Evolutionary conservation across 2,888 invertebrate genomes (phyloP), one percentile per base, ranked within the genome.

Genomic region (Tenthredo amoena): DNA sequence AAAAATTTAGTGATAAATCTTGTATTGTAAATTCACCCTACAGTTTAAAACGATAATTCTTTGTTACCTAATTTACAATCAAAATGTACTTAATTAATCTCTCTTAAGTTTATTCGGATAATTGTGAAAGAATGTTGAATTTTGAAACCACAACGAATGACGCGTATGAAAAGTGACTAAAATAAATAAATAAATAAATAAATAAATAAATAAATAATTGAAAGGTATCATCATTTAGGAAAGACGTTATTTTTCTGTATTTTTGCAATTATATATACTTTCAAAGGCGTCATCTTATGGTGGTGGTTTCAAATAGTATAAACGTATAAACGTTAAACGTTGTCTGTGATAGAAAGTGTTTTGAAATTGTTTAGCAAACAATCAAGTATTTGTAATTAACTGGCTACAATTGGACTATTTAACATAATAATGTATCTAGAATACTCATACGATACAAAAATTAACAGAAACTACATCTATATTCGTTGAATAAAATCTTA

Each of bases 311-410:
- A 88, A 47, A 47, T 47, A 3, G 87, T 6, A 86, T 87, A 87
- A 87, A 87, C 86, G 86, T 87, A 89, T 90, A 91, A 88, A 89
- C 87, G 88, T 91, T 90, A 89, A 88, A 83, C 83, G 83, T 91
- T 91, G 90, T 91, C 91, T 91, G 91, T 91, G 91, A 91, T 91
- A 91, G 89, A 88, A 90, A 89, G 89, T 90, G 88, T 91, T 90
- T 89, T 31, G 55, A 81, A 77, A 68, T 21, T 65, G 40, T 79
- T 26, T 65, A 85, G 82, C 47, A 40, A 79, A 43, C 37, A 88
- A 86, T 87, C 85, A 85, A 88, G 86, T 85, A 86, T 86, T 87
- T 87, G 86, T 87, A 87, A 88, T 87, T 87, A 88, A 88, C 87
- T 87, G 72, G 87, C 86, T 87, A 86, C 68, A 86, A 87, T 85